Conservation (phyloP, 1,140 invertebrate species). For the Tenebrio molitor region DNA sequence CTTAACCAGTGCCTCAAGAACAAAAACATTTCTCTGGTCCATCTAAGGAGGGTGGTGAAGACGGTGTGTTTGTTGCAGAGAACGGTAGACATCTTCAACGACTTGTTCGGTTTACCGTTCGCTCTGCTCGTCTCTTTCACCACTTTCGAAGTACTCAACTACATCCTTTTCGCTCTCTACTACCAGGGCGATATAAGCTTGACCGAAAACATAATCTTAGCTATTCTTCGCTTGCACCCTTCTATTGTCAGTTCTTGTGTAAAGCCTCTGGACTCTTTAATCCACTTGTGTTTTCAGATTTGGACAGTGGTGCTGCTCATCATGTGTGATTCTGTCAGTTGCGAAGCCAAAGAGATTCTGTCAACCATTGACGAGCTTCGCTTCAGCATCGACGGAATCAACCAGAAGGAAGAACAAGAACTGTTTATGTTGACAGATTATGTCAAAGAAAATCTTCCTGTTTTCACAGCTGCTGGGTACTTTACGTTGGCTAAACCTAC, state of each 20-base stretch:
- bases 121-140: background rate
- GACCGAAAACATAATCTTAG: background rate
- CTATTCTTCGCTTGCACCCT: background rate
- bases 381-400: background rate
- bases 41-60: background rate
- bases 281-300: background rate
- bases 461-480: background rate
- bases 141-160: background rate
- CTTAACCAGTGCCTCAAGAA: background rate
- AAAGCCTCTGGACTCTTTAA: background rate
- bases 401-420: background rate
- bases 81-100: background rate
- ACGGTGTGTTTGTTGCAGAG: background rate
- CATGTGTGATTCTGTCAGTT: background rate
- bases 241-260: background rate
- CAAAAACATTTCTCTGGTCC: background rate
- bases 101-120: background rate
- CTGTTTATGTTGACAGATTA: background rate
- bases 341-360: background rate
- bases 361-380: background rate
- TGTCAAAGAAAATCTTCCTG: slow-evolving; percentile 3
- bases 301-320: background rate
- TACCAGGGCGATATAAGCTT: background rate
- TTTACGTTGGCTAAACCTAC: background rate
- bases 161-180: background rate